phyloP scores from a whole-genome alignment of 2,797 vertebrate species.

The Ptychobarbus kaznakovi region DNA sequence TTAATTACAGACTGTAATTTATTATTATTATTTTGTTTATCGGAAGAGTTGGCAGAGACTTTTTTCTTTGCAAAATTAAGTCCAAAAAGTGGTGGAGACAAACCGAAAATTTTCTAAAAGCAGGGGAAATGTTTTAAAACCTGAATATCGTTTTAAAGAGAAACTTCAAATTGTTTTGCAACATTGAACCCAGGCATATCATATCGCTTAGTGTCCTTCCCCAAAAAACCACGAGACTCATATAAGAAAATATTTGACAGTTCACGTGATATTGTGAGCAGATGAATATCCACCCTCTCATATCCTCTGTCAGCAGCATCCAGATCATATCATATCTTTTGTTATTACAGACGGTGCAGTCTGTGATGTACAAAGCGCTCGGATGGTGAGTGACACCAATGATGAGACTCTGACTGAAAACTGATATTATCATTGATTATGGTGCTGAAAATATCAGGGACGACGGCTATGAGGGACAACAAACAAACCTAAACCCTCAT shows the following conservation, averaged over 20 bases:
- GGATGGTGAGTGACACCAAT: not conserved
- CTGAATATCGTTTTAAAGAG: not conserved
- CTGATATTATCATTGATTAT: slow-evolving; percentile 20
- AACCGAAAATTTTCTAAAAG: not conserved
- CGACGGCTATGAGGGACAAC: slow-evolving; percentile 7
- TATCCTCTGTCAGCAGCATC: slow-evolving; percentile 41
- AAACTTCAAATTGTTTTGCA: not conserved
- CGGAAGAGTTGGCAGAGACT: not conserved
- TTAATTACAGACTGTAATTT: not conserved
- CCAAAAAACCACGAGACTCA: slow-evolving; percentile 3
- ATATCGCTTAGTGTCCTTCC: not conserved
- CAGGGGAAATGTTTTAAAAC: not conserved
- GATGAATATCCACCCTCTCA: slow-evolving; percentile 41
- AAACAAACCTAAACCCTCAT: slow-evolving; percentile 38
- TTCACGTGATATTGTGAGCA: slow-evolving; percentile 17
- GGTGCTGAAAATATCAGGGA: not conserved
- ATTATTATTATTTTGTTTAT: not conserved
- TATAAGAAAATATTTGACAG: slow-evolving; percentile 20
- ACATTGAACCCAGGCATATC: not conserved
- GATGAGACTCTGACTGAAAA: slow-evolving; percentile 33
- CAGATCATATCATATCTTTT: slow-evolving; percentile 45
- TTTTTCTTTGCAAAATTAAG: not conserved
- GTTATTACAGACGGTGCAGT: slow-evolving; percentile 35
- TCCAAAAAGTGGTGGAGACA: not conserved
- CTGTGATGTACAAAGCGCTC: not conserved